A percentile compares a stretch with the other conserved stretches of the same genome.
These are phyloP conservation scores for Neodiprion fabricii DNA, from an alignment of 1,140 invertebrate species.

Conservation along the genomic window DNA sequence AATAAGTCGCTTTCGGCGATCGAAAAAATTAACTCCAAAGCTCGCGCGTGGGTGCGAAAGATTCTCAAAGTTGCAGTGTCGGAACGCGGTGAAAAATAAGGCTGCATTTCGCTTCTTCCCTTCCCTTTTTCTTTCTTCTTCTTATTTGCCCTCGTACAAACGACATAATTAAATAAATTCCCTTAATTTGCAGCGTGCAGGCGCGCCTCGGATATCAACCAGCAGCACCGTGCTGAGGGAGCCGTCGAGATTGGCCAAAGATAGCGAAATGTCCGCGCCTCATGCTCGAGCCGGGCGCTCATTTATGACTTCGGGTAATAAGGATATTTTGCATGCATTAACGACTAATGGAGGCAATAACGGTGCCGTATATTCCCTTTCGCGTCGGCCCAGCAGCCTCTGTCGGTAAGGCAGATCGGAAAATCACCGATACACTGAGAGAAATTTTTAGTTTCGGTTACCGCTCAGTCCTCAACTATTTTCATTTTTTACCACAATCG, in stretches of 20 bases:
- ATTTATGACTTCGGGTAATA: conserved; percentile 45
- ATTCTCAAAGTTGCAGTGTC: too few species aligned
- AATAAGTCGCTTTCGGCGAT: too few species aligned
- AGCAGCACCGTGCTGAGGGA: conserved; percentile 13
- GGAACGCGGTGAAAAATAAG: too few species aligned
- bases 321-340: conserved; percentile 60
- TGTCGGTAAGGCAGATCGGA: conserved; percentile 15
- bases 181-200: conserved; percentile 32
- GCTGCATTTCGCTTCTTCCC: too few species aligned
- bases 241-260: conserved; percentile 39
- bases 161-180: conserved; percentile 43
- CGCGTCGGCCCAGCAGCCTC: conserved; percentile 15
- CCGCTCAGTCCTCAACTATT: too few species aligned
- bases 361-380: conserved; percentile 26
- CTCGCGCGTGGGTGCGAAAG: too few species aligned
- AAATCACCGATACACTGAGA: too few species aligned
- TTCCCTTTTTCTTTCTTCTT: too few species aligned
- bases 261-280: conserved; percentile 36
- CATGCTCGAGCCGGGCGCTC: conserved; percentile 21
- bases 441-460: too few species aligned
- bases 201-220: conserved; percentile 19
- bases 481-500: too few species aligned
- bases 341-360: conserved; percentile 52
- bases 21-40: too few species aligned
- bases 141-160: conserved; percentile 29